Evolutionary conservation across 2,888 invertebrate species (phyloP).

Genomic region (Lycaena phlaeas): DNA sequence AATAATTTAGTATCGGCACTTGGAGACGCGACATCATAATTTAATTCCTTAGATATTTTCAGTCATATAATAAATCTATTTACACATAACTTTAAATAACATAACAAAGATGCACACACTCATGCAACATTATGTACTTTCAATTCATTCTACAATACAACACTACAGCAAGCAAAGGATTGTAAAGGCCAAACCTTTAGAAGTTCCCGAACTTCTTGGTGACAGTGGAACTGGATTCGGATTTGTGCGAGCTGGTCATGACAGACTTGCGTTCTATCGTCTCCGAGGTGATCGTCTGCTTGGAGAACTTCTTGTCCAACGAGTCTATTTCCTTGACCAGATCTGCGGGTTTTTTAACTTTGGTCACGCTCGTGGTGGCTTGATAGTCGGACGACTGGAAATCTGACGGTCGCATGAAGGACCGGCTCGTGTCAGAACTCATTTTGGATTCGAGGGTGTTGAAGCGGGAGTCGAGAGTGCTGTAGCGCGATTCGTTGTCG

Average conservation of each 20-base stretch:
- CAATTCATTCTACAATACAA: constrained; percentile 11
- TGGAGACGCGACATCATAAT: too few species aligned
- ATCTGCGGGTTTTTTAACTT: constrained; percentile 49
- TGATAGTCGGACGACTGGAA: constrained; percentile 56
- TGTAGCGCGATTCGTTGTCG: constrained; percentile 64
- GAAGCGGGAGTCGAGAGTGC: constrained; percentile 59
- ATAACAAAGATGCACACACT: constrained; percentile 7
- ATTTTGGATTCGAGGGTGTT: constrained; percentile 60
- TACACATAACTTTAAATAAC: constrained; percentile 9
- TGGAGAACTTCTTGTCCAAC: constrained; percentile 77
- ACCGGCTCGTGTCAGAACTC: constrained; percentile 61
- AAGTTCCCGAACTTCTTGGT: constrained; percentile 71
- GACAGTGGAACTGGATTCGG: constrained; percentile 70
- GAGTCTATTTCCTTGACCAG: constrained; percentile 66
- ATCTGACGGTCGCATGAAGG: constrained; percentile 67
- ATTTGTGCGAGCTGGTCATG: constrained; percentile 75
- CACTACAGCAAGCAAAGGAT: constrained; percentile 17
- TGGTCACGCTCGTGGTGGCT: constrained; percentile 34
- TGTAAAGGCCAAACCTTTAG: constrained; percentile 35
- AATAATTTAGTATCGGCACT: too few species aligned
- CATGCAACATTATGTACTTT: constrained; percentile 4
- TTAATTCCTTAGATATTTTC: not conserved
- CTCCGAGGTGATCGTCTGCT: constrained; percentile 79
- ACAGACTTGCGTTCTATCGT: constrained; percentile 79
- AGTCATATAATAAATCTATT: not conserved